A percentile compares a stretch with the other conserved stretches of the same genome.
Evolutionary conservation across 2,888 invertebrate genomes (phyloP).

Genomic region (Gisinianus flammeolus): DNA sequence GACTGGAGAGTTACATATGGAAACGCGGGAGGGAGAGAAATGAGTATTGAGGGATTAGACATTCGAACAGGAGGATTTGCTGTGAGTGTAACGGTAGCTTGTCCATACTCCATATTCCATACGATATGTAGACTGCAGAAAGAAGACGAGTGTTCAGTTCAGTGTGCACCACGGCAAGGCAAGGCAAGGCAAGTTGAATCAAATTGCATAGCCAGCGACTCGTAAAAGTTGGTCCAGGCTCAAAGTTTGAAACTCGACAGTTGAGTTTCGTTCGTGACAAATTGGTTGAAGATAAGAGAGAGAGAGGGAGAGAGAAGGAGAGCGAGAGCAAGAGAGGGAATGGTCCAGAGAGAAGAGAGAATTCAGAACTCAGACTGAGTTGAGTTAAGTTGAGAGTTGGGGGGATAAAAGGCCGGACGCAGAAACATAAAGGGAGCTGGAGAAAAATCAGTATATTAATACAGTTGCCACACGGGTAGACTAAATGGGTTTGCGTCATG

Average conservation of each 20-base stretch:
- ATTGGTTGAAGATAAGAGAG: conserved; percentile 47
- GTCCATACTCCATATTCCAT: too few species aligned
- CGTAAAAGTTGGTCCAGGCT: conserved; percentile 47
- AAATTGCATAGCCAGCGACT: conserved; percentile 35
- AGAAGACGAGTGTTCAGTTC: background rate
- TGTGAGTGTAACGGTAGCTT: too few species aligned
- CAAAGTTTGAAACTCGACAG: conserved; percentile 50
- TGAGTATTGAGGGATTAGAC: conserved; percentile 34
- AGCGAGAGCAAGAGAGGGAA: background rate
- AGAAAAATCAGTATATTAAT: conserved; percentile 47
- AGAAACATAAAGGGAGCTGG: conserved; percentile 41
- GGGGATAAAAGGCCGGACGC: conserved; percentile 37
- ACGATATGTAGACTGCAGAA: too few species aligned
- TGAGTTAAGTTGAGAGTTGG: conserved; percentile 19
- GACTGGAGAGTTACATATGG: too few species aligned
- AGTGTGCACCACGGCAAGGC: conserved; percentile 5
- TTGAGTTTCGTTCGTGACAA: conserved; percentile 52
- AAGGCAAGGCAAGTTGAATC: conserved; percentile 11
- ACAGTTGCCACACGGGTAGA: conserved; percentile 42
- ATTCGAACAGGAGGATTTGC: conserved; percentile 23
- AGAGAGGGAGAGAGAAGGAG: conserved; percentile 28
- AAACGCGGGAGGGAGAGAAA: conserved; percentile 3
- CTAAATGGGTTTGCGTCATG: conserved; percentile 47
- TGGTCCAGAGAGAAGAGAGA: conserved; percentile 9
- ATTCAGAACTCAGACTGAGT: background rate